These are phyloP conservation scores for Pinna nobilis DNA, from an alignment of 1,140 invertebrate species.

Conservation along the genomic window DNA sequence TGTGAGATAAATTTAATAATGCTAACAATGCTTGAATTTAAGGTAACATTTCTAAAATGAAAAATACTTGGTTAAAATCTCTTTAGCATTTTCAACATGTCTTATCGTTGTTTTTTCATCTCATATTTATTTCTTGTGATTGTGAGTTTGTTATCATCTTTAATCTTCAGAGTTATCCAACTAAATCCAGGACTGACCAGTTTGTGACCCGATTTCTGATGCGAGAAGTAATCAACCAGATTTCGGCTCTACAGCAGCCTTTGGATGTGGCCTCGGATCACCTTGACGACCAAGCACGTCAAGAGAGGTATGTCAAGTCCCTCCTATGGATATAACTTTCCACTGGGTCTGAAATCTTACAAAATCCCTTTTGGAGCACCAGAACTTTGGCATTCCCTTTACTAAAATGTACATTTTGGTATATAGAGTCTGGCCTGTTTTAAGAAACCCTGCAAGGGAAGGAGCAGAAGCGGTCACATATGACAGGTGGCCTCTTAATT, in stretches of 20 bases:
- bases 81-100: background rate
- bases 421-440: too few species aligned
- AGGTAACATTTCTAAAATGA: too few species aligned
- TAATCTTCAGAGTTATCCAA: slow-evolving; percentile 54
- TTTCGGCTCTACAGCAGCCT: slow-evolving; percentile 60
- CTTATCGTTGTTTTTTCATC: background rate
- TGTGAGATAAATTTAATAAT: too few species aligned
- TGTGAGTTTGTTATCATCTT: background rate
- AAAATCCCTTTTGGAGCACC: too few species aligned
- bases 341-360: too few species aligned
- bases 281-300: slow-evolving; percentile 61
- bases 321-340: background rate
- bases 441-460: too few species aligned
- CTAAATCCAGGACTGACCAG: slow-evolving; percentile 51
- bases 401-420: too few species aligned
- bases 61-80: too few species aligned
- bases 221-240: slow-evolving; percentile 62
- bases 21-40: too few species aligned
- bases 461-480: too few species aligned
- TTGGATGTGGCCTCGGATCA: slow-evolving; percentile 63
- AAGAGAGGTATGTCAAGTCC: slow-evolving; percentile 50
- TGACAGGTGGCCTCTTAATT: too few species aligned
- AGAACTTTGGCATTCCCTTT: too few species aligned
- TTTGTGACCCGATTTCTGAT: slow-evolving; percentile 67
- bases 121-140: background rate